phyloP scores from a whole-genome alignment of 1,140 invertebrate genomes.

The Teleogryllus occipitalis region DNA sequence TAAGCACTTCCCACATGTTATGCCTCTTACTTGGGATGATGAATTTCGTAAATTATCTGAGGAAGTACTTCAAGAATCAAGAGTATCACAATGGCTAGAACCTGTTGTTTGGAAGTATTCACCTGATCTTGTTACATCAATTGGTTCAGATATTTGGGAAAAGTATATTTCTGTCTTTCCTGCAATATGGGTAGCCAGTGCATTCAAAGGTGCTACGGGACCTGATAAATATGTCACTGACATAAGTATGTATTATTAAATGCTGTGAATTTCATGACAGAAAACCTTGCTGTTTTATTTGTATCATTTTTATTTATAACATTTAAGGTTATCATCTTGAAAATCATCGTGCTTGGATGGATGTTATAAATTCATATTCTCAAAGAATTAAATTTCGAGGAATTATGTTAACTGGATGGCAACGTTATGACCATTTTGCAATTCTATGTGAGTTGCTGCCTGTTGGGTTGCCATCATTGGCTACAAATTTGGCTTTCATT shows the following conservation, averaged over 20 bases:
- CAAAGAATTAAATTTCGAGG: constrained; percentile 26
- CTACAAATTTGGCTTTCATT: constrained; percentile 38
- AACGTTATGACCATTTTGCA: constrained; percentile 55
- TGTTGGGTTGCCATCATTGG: constrained; percentile 46
- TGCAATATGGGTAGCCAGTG: constrained; percentile 49
- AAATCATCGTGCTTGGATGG: constrained; percentile 30
- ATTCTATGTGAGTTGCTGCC: constrained; percentile 57
- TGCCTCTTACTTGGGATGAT: constrained; percentile 51
- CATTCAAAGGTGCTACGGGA: constrained; percentile 48
- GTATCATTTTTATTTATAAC: constrained; percentile 25
- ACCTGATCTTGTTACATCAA: constrained; percentile 29
- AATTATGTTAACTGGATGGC: constrained; percentile 31
- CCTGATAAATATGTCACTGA: constrained; percentile 36
- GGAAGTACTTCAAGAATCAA: constrained; percentile 27
- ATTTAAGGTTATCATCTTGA: constrained; percentile 26
- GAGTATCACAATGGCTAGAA: constrained; percentile 38
- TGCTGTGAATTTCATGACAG: not conserved
- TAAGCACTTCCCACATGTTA: constrained; percentile 32
- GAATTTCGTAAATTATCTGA: constrained; percentile 41
- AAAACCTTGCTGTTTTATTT: not conserved
- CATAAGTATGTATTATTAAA: constrained; percentile 24
- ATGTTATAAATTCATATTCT: constrained; percentile 22
- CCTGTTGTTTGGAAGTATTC: constrained; percentile 44
- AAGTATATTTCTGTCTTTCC: constrained; percentile 44
- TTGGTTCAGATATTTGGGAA: constrained; percentile 37